Conservation (phyloP, 2,797 vertebrate species). For the Alca torda region DNA sequence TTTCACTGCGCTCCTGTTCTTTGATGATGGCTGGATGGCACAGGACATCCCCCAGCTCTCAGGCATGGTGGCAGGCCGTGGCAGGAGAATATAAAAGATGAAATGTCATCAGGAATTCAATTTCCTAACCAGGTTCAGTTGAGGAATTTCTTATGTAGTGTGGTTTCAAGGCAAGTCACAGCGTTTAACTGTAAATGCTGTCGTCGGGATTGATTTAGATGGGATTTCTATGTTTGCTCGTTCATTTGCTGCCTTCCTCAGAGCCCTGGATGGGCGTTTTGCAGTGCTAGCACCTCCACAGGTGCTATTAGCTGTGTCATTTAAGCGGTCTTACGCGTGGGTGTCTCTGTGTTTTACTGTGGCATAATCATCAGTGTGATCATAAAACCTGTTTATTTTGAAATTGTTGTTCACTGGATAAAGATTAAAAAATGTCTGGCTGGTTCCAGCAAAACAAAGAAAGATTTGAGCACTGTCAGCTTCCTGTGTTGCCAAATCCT, state of each 20-base stretch:
- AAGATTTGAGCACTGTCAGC: background rate
- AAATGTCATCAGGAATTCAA: background rate
- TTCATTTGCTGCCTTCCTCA: background rate
- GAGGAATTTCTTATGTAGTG: background rate
- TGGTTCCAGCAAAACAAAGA: background rate
- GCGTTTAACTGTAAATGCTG: background rate
- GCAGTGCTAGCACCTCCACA: background rate
- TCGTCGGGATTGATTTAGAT: background rate
- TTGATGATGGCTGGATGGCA: fast-evolving
- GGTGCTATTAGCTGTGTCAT: background rate
- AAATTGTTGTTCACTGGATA: background rate
- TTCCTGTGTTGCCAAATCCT: background rate
- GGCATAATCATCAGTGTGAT: background rate
- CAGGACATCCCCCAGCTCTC: background rate
- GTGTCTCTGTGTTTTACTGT: background rate
- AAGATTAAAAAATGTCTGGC: background rate
- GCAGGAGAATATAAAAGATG: background rate
- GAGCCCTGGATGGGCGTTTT: background rate
- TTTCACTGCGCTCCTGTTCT: background rate
- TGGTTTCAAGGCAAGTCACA: background rate
- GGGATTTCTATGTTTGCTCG: background rate
- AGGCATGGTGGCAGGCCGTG: background rate
- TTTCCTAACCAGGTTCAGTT: background rate
- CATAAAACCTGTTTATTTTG: background rate
- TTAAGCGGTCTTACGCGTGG: background rate